Percentiles rank a stretch among this genome's conserved stretches.
These are phyloP conservation scores for Eira barbara DNA, from an alignment of 2,113 vertebrate species.

Conservation along the genomic window DNA sequence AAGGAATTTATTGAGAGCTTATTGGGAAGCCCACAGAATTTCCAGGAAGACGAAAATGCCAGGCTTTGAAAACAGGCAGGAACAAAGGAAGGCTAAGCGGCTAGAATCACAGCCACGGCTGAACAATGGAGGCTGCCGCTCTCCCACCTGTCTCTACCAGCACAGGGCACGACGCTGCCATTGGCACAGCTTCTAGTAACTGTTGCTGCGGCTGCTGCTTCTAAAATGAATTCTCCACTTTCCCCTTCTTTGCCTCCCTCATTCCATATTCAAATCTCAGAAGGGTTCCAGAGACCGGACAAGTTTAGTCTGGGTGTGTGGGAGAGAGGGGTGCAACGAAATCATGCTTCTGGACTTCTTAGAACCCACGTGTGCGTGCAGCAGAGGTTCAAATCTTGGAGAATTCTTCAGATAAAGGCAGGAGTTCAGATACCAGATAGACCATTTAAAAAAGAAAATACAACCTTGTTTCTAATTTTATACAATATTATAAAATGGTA, in stretches of 20 bases:
- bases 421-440: not conserved
- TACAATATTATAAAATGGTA: not conserved
- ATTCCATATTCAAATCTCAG: not conserved
- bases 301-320: not conserved
- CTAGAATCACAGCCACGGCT: not conserved
- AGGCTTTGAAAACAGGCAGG: not conserved
- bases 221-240: not conserved
- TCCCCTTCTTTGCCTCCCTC: not conserved
- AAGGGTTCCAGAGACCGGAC: not conserved
- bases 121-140: not conserved
- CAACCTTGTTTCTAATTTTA: not conserved
- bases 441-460: not conserved
- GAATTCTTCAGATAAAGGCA: not conserved
- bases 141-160: not conserved
- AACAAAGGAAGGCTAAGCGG: not conserved
- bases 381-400: not conserved
- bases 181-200: not conserved
- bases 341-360: not conserved
- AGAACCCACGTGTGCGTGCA: accelerated
- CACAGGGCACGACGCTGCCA: not conserved
- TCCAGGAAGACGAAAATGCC: not conserved
- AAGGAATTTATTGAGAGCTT: constrained; percentile 23
- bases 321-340: not conserved
- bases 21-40: not conserved
- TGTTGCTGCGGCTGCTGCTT: not conserved